phyloP scores from a whole-genome alignment of 2,797 vertebrate species.

The Anguilla anguilla region DNA sequence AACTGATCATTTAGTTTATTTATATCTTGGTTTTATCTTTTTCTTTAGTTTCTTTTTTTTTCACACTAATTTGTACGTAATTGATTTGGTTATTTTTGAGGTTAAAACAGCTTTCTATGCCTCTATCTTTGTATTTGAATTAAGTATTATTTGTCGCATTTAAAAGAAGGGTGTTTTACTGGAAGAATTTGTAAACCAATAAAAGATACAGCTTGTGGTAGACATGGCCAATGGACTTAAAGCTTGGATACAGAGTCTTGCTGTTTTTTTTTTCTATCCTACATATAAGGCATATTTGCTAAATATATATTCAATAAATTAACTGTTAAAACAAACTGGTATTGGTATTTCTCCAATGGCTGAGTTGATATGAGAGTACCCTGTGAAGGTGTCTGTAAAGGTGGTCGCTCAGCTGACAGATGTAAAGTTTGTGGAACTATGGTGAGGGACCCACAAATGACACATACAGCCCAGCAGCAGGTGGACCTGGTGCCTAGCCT shows the following conservation, averaged over 20 bases:
- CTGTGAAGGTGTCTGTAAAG: background rate
- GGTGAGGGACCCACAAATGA: background rate
- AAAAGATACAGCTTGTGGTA: background rate
- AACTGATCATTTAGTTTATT: too few species aligned
- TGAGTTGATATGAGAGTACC: background rate
- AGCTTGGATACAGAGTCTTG: background rate
- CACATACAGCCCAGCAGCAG: background rate
- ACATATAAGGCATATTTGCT: background rate
- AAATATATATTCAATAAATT: background rate
- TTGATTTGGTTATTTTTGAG: too few species aligned
- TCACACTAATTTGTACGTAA: too few species aligned
- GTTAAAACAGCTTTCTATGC: too few species aligned
- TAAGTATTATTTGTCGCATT: too few species aligned
- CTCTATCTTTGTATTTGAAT: too few species aligned
- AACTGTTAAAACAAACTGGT: background rate
- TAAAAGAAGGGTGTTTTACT: too few species aligned
- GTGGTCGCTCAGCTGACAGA: background rate
- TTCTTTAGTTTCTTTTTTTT: too few species aligned
- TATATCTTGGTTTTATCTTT: too few species aligned
- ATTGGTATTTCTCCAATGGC: background rate
- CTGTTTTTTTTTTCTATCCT: background rate
- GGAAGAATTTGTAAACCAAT: too few species aligned
- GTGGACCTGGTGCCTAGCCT: background rate
- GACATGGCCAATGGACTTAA: constrained; percentile 9
- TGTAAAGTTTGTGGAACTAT: background rate